These are phyloP conservation scores for Dryobota labecula DNA, from an alignment of 2,888 invertebrate genomes.

Conservation along the genomic window DNA sequence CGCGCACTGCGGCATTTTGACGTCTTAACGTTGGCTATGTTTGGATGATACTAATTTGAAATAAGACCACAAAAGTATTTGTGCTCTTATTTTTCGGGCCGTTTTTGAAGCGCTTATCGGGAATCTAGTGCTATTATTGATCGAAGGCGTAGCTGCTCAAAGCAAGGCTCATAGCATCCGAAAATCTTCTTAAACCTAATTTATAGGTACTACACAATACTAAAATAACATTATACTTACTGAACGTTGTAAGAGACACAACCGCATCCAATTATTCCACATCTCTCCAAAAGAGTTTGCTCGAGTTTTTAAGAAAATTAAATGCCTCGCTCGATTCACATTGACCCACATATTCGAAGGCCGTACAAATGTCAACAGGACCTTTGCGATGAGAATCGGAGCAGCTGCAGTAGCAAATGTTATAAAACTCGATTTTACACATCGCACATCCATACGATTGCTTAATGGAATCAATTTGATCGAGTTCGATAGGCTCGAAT, in stretches of 20 bases:
- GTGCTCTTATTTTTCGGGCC: too few species aligned
- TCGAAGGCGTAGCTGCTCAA: too few species aligned
- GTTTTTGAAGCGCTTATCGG: too few species aligned
- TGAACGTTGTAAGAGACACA: neutral
- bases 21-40: too few species aligned
- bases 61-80: too few species aligned
- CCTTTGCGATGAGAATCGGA: constrained; percentile 84
- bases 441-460: constrained; percentile 45
- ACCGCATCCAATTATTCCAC: constrained; percentile 41
- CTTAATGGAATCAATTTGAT: constrained; percentile 47
- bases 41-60: too few species aligned
- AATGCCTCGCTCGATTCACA: constrained; percentile 67
- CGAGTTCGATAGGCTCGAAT: constrained; percentile 22
- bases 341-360: constrained; percentile 85
- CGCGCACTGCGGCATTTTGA: too few species aligned
- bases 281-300: constrained; percentile 35
- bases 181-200: neutral
- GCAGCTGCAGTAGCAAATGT: constrained; percentile 74
- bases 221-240: too few species aligned
- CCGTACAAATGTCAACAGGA: constrained; percentile 85
- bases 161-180: neutral
- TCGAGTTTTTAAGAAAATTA: constrained; percentile 45
- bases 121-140: too few species aligned
- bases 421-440: constrained; percentile 66
- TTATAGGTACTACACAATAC: neutral